phyloP scores from a whole-genome alignment of 2,797 vertebrate species.

The Sorex maritimensis region DNA sequence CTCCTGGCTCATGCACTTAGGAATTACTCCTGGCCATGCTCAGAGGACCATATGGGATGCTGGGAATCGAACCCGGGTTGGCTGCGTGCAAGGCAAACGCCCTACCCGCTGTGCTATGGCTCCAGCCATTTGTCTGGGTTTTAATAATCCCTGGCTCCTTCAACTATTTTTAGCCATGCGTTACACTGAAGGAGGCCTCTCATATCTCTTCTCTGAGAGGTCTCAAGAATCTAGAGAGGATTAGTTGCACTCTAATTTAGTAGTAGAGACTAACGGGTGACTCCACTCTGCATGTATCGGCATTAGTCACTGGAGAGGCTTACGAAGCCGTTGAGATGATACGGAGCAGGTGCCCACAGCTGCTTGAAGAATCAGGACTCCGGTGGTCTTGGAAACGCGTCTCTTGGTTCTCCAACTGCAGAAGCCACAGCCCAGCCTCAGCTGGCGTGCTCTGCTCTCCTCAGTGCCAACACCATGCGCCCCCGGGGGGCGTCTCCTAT shows the following conservation, averaged over 20 bases:
- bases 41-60: no score
- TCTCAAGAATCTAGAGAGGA: conserved; percentile 67
- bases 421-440: not conserved
- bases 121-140: no score
- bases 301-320: conserved; percentile 49
- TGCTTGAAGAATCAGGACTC: conserved; percentile 62
- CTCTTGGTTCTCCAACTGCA: conserved; percentile 18
- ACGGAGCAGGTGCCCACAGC: conserved; percentile 78
- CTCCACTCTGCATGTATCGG: conserved; percentile 29
- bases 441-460: conserved; percentile 40
- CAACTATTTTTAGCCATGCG: conserved; percentile 64
- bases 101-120: no score
- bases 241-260: conserved; percentile 77
- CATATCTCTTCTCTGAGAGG: conserved; percentile 34
- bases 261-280: not conserved
- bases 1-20: no score
- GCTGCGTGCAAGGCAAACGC: no score
- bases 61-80: no score
- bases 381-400: not conserved
- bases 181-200: conserved; percentile 28
- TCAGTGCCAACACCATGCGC: not conserved
- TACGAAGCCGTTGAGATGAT: conserved; percentile 65
- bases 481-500: not conserved
- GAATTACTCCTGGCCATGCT: no score
- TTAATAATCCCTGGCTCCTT: not conserved